A percentile compares a stretch with the other conserved stretches of the same genome.
Evolutionary conservation across 2,113 vertebrate species (phyloP).

Genomic region (Polypterus senegalus): DNA sequence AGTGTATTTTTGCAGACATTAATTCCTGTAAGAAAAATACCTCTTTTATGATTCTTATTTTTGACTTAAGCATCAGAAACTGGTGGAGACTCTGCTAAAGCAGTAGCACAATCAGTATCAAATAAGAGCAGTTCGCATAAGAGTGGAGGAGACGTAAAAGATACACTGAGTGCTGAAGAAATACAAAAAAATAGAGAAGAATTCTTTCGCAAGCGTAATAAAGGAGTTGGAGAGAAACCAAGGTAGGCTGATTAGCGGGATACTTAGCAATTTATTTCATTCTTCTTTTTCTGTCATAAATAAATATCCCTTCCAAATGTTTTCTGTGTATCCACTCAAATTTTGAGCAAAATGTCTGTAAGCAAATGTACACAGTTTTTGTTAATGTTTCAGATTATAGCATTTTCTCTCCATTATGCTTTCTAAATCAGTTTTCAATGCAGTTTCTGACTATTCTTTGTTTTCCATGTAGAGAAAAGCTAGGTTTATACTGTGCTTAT

Average conservation of each 20-base stretch:
- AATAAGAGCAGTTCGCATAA: constrained; percentile 21
- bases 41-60: not conserved
- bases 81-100: constrained; percentile 42
- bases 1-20: no score
- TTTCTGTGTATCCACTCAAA: not conserved
- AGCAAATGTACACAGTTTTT: no score
- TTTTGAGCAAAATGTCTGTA: no score
- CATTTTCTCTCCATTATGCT: no score
- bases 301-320: not conserved
- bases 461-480: no score
- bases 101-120: constrained; percentile 27
- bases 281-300: not conserved
- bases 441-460: no score
- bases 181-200: constrained; percentile 71
- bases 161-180: constrained; percentile 69
- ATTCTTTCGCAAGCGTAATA: constrained; percentile 70
- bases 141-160: constrained; percentile 47
- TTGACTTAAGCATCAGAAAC: constrained; percentile 41
- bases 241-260: constrained; percentile 38
- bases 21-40: no score
- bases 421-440: no score
- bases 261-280: not conserved
- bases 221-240: constrained; percentile 48
- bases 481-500: no score
- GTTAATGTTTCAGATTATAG: no score